Percentiles rank a stretch among this genome's conserved stretches.
Conservation (phyloP, 30 jellyfish, hydroid and myxozoan species). For the Aurelia coerulea region DNA sequence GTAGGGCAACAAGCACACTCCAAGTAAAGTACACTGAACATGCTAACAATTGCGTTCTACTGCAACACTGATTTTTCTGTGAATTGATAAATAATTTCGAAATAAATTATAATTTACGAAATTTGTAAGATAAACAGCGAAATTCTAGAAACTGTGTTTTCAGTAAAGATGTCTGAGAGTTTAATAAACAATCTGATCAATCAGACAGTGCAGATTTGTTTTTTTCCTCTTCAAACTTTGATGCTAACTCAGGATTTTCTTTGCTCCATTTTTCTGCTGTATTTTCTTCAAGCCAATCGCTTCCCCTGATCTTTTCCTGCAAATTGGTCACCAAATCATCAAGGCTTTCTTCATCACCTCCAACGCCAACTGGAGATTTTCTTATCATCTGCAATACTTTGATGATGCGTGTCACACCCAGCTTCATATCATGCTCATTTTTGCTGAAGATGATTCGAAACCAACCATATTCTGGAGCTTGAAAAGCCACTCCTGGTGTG, state of each 20-base stretch:
- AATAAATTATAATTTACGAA: no score
- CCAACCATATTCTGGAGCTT: constrained; percentile 81
- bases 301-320: constrained; percentile 43
- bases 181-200: no score
- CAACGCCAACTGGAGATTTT: not conserved
- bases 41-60: no score
- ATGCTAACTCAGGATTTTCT: constrained; percentile 84
- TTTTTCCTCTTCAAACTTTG: constrained; percentile 29
- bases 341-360: constrained; percentile 14
- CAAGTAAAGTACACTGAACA: no score
- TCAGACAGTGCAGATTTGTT: no score
- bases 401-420: constrained; percentile 45
- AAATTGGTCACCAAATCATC: constrained; percentile 56
- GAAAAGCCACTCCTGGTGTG: constrained; percentile 75
- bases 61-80: no score
- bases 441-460: constrained; percentile 68
- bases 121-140: no score
- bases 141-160: no score
- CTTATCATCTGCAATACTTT: constrained; percentile 16
- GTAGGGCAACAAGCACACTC: no score
- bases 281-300: constrained; percentile 78
- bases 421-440: constrained; percentile 7
- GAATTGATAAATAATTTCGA: no score
- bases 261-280: constrained; percentile 89
- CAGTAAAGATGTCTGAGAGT: no score